Evolutionary conservation across 1,140 invertebrate species (phyloP), one percentile per base, ranked within the genome.

Genomic region (Polypedilum pembai): DNA sequence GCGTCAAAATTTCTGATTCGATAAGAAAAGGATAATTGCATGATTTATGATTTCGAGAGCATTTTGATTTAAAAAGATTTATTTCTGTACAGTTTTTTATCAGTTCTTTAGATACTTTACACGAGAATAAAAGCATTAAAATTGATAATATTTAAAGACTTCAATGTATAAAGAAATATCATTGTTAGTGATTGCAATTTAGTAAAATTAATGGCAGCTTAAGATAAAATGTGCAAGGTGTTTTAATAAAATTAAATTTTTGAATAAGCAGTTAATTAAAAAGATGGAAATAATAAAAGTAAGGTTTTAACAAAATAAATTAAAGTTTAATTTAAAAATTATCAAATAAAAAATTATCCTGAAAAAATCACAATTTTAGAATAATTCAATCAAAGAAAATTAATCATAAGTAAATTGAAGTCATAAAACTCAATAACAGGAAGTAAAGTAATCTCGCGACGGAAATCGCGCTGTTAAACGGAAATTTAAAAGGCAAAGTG

Each of bases 371-470:
- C 10, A 12, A 56, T 15, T 56, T 12, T 15, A 56, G 10, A 3
- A 15, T 56, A 12, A 56, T 56, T 56, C n/a, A 12, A n/a, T 56
- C n/a, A 56, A 56, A 45, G 1, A 15, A 56, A 56, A 56, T 56
- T 15, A 56, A 56, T 15, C 45, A 12, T 56, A 4, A 45, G 45
- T 15, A 56, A 56, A 56, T 56, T 56, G 45, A 4, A 56, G 8
- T 56, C 45, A 56, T n/a, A 56, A 56, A 56, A n/a, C 15, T 45
- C 15, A 56, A n/a, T 56, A 15, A 20, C 65, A 69, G 65, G 65
- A 69, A 69, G 20, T 20, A 18, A 69, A 69, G 10, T 18, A 69
- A 69, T 69, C 65, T 69, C 65, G 65, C 65, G 65, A 69, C 65
- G 65, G 65, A 69, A 69, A 69, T 69, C 65, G 65, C 17, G 17